These are phyloP conservation scores for Mirza zaza DNA, from an alignment of 2,113 vertebrate genomes.

Conservation along the genomic window DNA sequence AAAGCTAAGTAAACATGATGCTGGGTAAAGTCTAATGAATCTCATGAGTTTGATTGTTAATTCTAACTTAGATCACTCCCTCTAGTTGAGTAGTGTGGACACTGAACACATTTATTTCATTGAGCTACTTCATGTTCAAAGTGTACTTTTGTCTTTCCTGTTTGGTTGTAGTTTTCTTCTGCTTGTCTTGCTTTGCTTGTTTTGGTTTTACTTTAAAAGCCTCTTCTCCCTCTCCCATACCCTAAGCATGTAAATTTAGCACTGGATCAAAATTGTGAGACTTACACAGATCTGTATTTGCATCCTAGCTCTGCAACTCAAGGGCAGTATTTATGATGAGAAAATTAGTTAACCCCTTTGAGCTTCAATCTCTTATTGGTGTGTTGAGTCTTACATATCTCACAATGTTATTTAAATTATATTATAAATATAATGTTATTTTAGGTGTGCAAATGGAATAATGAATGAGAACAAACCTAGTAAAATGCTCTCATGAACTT, in stretches of 20 bases:
- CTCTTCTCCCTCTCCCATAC: background rate
- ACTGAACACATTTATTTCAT: background rate
- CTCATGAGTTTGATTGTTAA: background rate
- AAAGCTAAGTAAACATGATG: background rate
- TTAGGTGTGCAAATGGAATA: background rate
- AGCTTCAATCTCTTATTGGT: conserved; percentile 20
- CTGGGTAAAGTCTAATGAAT: background rate
- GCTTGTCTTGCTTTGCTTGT: background rate
- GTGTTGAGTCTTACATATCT: background rate
- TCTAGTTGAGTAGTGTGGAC: background rate
- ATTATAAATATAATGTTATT: background rate
- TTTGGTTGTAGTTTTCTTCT: background rate
- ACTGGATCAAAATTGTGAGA: conserved; percentile 1
- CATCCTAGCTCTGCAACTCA: background rate
- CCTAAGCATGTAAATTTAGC: background rate
- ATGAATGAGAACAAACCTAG: background rate
- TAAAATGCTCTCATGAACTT: background rate
- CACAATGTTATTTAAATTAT: conserved; percentile 33
- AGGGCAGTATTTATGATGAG: background rate
- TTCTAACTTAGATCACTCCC: background rate
- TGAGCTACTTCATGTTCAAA: conserved; percentile 13
- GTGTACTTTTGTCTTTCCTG: background rate
- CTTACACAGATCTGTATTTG: background rate
- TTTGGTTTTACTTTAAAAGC: conserved; percentile 13
- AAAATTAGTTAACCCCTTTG: background rate